Evolutionary conservation across 1,140 invertebrate species (phyloP).

Genomic region (Drosophila sp.): DNA sequence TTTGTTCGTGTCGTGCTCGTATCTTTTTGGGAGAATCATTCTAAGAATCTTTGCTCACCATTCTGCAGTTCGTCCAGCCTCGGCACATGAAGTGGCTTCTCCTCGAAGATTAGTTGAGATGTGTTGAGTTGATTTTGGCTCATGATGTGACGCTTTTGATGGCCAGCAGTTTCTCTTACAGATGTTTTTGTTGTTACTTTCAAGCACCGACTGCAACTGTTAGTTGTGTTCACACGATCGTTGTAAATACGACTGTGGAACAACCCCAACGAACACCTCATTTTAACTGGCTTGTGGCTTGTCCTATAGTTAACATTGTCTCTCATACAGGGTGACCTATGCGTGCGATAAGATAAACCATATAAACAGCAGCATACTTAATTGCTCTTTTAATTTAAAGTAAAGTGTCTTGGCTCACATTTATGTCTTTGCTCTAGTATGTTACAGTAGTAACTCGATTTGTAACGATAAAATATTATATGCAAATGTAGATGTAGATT

Average conservation of each 20-base stretch:
- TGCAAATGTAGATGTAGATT: not conserved
- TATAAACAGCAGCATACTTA: constrained; percentile 26
- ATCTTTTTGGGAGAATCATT: constrained; percentile 25
- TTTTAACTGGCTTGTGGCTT: constrained; percentile 58
- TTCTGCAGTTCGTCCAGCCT: constrained; percentile 85
- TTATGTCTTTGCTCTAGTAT: constrained; percentile 8
- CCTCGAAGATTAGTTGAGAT: constrained; percentile 80
- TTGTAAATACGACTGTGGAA: constrained; percentile 64
- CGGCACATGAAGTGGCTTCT: constrained; percentile 85
- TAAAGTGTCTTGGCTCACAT: constrained; percentile 46
- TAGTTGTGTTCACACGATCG: constrained; percentile 62
- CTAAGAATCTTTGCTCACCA: constrained; percentile 78
- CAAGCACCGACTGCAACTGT: not conserved
- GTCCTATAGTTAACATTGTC: constrained; percentile 79
- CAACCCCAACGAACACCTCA: constrained; percentile 12
- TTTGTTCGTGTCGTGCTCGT: constrained; percentile 46
- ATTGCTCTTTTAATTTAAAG: constrained; percentile 47
- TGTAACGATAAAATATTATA: not conserved
- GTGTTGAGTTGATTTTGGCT: constrained; percentile 67
- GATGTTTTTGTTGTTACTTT: constrained; percentile 3
- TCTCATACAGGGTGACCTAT: constrained; percentile 62
- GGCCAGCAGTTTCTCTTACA: not conserved
- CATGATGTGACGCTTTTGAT: constrained; percentile 35
- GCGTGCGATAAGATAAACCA: constrained; percentile 70
- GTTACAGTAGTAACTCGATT: constrained; percentile 47